A percentile compares a stretch with the other conserved stretches of the same genome.
These are phyloP conservation scores for Antechinus stuartii DNA, from an alignment of 2,113 vertebrate genomes.

Conservation along the genomic window DNA sequence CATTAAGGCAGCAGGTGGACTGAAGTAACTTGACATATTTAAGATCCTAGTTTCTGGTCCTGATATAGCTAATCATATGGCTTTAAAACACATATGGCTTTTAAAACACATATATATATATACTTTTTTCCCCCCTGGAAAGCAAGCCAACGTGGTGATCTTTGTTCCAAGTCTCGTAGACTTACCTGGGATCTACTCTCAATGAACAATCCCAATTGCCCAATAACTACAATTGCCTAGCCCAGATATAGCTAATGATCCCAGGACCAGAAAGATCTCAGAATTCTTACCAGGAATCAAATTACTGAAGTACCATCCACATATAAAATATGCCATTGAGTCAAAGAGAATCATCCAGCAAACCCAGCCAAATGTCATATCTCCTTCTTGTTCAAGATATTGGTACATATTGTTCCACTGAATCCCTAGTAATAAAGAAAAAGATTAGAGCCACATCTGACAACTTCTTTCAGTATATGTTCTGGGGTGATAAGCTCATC, in stretches of 20 bases:
- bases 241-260: background rate
- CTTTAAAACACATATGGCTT: too few species aligned
- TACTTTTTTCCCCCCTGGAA: background rate
- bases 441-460: conserved; percentile 63
- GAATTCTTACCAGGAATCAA: conserved; percentile 83
- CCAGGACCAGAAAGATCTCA: too few species aligned
- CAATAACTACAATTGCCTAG: background rate
- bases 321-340: conserved; percentile 81
- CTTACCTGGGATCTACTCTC: background rate
- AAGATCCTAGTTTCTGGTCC: background rate
- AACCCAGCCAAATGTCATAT: conserved; percentile 82
- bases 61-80: too few species aligned
- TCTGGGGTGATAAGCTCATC: background rate
- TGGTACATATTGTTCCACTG: conserved; percentile 85
- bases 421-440: conserved; percentile 79
- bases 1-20: background rate
- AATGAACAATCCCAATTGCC: background rate
- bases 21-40: background rate
- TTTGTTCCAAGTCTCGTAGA: background rate
- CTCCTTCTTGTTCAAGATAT: conserved; percentile 61
- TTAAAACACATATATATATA: too few species aligned
- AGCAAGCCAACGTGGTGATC: background rate
- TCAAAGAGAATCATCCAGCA: conserved; percentile 87
- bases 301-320: conserved; percentile 87
- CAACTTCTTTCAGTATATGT: conserved; percentile 20